These are phyloP conservation scores for Artibeus jamaicensis DNA, from an alignment of 2,797 vertebrate genomes.

Conservation along the genomic window DNA sequence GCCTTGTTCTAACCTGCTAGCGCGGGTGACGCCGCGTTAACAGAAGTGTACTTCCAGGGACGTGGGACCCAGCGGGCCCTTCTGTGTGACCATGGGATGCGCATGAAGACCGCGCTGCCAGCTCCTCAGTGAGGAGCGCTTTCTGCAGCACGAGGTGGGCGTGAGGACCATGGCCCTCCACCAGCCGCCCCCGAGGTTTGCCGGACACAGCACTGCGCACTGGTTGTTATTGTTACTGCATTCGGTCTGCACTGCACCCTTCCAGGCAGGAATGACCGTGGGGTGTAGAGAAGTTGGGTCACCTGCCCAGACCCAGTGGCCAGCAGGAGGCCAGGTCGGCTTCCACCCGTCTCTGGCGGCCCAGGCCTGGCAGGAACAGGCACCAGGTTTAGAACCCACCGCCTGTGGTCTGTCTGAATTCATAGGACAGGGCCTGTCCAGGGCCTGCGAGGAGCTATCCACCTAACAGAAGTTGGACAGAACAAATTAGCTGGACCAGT, in stretches of 20 bases:
- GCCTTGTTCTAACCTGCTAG: background rate
- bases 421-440: background rate
- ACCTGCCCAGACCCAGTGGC: background rate
- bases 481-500: background rate
- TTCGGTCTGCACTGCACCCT: background rate
- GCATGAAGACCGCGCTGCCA: background rate
- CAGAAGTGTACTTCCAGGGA: background rate
- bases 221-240: fast-evolving
- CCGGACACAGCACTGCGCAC: background rate
- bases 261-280: background rate
- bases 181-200: fast-evolving
- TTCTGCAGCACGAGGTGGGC: background rate
- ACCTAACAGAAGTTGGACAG: background rate
- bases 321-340: background rate
- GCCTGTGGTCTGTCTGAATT: background rate
- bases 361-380: background rate
- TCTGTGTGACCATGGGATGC: background rate
- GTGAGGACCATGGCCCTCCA: fast-evolving
- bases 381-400: background rate
- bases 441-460: background rate
- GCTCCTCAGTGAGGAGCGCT: background rate
- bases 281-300: background rate
- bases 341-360: background rate
- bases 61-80: background rate
- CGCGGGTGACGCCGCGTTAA: background rate